Evolutionary conservation across 2,888 invertebrate genomes (phyloP).

Genomic region (Ernsta delagoae): DNA sequence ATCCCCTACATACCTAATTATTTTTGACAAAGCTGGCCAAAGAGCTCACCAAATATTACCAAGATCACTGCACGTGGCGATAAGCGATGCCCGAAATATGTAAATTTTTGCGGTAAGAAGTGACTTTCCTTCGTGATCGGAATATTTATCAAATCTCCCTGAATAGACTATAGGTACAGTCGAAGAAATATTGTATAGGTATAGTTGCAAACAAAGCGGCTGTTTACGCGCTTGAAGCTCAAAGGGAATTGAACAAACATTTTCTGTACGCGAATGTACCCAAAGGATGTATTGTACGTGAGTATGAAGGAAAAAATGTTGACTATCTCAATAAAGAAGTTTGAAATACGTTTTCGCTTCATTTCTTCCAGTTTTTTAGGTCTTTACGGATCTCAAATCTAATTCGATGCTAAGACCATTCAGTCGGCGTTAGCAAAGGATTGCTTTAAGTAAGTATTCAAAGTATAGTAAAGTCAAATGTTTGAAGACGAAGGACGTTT

Average conservation of each 20-base stretch:
- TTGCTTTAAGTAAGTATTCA: slow-evolving; percentile 9
- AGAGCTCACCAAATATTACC: too few species aligned
- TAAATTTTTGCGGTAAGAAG: too few species aligned
- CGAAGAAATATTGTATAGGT: slow-evolving; percentile 9
- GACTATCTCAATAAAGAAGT: slow-evolving; percentile 63
- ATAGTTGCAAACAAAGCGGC: slow-evolving; percentile 9
- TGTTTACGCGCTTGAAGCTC: slow-evolving; percentile 12
- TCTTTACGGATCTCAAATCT: slow-evolving; percentile 30
- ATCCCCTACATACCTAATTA: too few species aligned
- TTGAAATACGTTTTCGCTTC: slow-evolving; percentile 50
- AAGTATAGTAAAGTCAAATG: slow-evolving; percentile 1
- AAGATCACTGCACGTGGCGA: too few species aligned
- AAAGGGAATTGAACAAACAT: slow-evolving; percentile 35
- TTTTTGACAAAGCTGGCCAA: too few species aligned
- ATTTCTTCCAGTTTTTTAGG: slow-evolving; percentile 23
- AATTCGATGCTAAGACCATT: slow-evolving; percentile 27
- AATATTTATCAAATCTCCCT: too few species aligned
- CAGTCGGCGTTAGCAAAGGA: slow-evolving; percentile 16
- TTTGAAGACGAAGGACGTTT: slow-evolving; percentile 8
- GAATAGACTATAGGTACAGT: not conserved
- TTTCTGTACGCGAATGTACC: slow-evolving; percentile 45
- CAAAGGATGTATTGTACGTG: slow-evolving; percentile 50
- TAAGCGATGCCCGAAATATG: too few species aligned
- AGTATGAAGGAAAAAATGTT: slow-evolving; percentile 51
- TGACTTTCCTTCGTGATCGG: too few species aligned